Base-by-base conservation (phyloP, 2,113 vertebrate genomes). In the Chauna torquata region DNA sequence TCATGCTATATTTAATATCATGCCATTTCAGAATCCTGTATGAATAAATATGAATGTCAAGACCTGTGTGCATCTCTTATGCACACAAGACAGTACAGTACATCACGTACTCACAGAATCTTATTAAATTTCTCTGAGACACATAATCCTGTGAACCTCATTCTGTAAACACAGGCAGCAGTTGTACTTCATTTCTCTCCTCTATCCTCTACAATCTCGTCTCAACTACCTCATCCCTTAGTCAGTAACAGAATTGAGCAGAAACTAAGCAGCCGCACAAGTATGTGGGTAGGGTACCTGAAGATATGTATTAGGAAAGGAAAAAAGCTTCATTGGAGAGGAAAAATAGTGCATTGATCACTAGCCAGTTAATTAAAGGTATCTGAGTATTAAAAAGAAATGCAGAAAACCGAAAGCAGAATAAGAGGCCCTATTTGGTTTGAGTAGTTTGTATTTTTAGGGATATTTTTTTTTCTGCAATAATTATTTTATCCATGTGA, bases 11-110 rank as follows among this genome's bases (percentile, higher is more conserved):
- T 94, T 95, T 97, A 75, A 97, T 96, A 92, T 64, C 81, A 91
- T 85, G 92, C 86, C 36, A 77, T 94, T 97, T 95, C 88, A 82
- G 70, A 95, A 94, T 92, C 84, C 86, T 70, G 58, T 89, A 91
- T 95, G 95, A 95, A 97, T 96, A 97, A 95, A 95, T 95, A 97
- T 95, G 94, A 94, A 57, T 95, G 97, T 96, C 95, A 97, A 95
- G 92, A 95, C 97, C 97, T 91, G 78, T 85, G 83, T 91, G 84
- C 86, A 74, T 94, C 94, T 91, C 92, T 95, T 92, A 79, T 36
- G 91, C 92, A 92, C 94, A 85, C 86, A 94, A 94, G 91, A 87
- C 62, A 84, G 96, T 70, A 80, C 58, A 80, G 83, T 91, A 94
- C 95, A 94, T 90, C 95, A 94, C 55, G 64, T 95, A 90, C 92